Evolutionary conservation across 2,113 vertebrate genomes (phyloP).

Genomic region (Pseudonaja textilis): DNA sequence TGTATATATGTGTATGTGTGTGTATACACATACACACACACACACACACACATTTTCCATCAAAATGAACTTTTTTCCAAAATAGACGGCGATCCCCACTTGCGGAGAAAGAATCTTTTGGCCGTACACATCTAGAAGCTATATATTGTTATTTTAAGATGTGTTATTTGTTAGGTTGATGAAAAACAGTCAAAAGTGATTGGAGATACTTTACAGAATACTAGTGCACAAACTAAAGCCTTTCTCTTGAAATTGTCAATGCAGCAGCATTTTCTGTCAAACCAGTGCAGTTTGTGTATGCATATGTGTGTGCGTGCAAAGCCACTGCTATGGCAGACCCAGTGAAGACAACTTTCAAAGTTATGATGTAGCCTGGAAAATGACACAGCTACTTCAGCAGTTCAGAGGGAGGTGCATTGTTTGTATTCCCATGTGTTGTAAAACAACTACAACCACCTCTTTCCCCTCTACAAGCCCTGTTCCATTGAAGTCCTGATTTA

Average conservation of each 20-base stretch:
- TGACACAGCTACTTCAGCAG: background rate
- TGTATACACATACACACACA: too few species aligned
- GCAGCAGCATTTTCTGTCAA: background rate
- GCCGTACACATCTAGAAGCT: background rate
- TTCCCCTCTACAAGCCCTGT: background rate
- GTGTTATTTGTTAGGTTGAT: background rate
- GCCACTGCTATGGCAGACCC: background rate
- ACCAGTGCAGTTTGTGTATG: background rate
- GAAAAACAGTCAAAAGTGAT: background rate
- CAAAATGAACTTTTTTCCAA: slow-evolving; percentile 26
- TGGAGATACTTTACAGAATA: background rate
- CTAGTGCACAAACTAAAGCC: background rate
- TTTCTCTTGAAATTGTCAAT: background rate
- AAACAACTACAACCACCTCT: background rate
- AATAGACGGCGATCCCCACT: slow-evolving; percentile 32
- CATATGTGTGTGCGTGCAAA: background rate
- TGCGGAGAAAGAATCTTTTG: slow-evolving; percentile 26
- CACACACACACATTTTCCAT: slow-evolving; percentile 14
- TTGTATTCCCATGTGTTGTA: background rate
- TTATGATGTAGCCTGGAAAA: background rate
- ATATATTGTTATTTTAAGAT: background rate
- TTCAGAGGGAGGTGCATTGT: background rate
- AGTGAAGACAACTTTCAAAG: background rate
- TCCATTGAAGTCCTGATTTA: background rate
- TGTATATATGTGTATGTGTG: too few species aligned